These are phyloP conservation scores for Jaculus jaculus DNA, from an alignment of 2,113 vertebrate genomes.

Conservation along the genomic window DNA sequence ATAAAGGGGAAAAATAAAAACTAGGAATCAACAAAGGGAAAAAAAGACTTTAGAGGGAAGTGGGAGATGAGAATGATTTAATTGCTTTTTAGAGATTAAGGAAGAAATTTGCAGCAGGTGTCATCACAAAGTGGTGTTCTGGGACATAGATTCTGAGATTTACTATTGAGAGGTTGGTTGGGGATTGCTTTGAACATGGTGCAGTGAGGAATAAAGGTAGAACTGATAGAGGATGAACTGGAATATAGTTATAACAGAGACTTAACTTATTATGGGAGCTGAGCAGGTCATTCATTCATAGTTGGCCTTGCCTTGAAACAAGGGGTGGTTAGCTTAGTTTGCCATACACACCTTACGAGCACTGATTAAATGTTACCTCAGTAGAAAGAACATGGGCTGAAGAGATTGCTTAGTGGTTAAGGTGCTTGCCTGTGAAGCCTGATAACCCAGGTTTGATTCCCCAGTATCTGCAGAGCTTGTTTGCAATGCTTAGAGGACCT, in stretches of 20 bases:
- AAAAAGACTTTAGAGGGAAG: background rate
- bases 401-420: too few species aligned
- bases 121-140: background rate
- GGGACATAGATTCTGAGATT: background rate
- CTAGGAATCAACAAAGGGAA: background rate
- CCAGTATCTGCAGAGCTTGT: too few species aligned
- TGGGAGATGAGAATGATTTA: background rate
- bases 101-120: background rate
- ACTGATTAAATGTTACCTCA: background rate
- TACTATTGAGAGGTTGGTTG: background rate
- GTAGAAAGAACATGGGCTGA: background rate
- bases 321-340: background rate
- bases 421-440: too few species aligned
- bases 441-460: too few species aligned
- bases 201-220: background rate
- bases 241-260: background rate
- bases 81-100: background rate
- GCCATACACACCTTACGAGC: background rate
- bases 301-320: background rate
- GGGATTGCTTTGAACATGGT: background rate
- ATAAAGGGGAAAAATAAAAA: background rate
- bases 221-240: background rate
- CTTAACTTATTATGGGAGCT: background rate
- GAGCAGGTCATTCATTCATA: background rate
- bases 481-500: too few species aligned